Evolutionary conservation across 2,113 vertebrate species (phyloP), one percentile per base, ranked within the genome.

Genomic region (Diphyllodes magnificus): DNA sequence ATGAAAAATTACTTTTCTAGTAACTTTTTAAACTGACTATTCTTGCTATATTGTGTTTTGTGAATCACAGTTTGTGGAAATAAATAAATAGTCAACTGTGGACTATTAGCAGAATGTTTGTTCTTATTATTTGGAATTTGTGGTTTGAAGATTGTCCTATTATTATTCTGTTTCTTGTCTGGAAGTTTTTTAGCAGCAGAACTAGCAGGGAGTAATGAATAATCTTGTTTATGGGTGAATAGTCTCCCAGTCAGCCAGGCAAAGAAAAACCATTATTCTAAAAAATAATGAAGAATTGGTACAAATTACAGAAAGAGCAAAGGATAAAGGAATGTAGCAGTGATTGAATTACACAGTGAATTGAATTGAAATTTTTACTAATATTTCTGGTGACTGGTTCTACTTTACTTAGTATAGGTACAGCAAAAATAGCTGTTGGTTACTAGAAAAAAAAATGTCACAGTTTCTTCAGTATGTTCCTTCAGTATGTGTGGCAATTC

Each of bases 241-340:
- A 91, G 49, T 82, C 63, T 92, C 20, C 61, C 19, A 94, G 66
- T 86, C 70, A 92, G 39, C 47, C 56, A 84, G 77, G 72, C 76
- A 92, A 90, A 66, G 64, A 61, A 69, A 64, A 89, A 40, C 7
- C 53, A 57, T 89, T 95, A 84, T 94, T 89, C 73, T 82, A 82
- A 92, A 88, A 86, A 87, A 45, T 78, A 89, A 89, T 65, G 45
- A 94, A 79, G 66, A 91, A 61, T 95, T 92, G 81, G 53, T 94
- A 76, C 42, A 94, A 95, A 94, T 95, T 91, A 85, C 2, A 50
- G 57, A 89, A 87, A 92, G 37, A 88, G 39, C 76, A 90, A 82
- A 96, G 31, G 21, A 64, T 59, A 80, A 77, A 90, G 19, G 61
- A 92, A 56, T 82, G 51, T 70, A 63, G 17, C 18, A 59, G 44